phyloP scores from a whole-genome alignment of 2,888 invertebrate genomes.

The Vanessa cardui region DNA sequence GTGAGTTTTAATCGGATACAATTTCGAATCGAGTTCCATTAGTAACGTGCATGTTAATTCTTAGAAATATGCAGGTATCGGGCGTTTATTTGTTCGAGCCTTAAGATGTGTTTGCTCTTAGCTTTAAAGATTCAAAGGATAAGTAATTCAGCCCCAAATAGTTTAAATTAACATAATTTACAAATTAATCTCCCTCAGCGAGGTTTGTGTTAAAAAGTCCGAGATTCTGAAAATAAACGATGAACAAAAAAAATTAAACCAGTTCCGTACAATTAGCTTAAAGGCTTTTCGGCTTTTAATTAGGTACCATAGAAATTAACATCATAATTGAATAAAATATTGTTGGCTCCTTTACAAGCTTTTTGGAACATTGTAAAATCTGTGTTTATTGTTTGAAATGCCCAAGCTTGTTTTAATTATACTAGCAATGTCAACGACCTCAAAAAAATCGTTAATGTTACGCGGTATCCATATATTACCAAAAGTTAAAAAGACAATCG shows the following conservation, averaged over 20 bases:
- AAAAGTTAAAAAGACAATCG: conserved; percentile 2
- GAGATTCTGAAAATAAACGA: not conserved
- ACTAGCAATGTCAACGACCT: no score
- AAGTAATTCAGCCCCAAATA: conserved; percentile 19
- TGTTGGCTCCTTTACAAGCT: no score
- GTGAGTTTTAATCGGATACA: conserved; percentile 11
- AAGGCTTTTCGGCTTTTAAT: no score
- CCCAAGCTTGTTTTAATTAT: no score
- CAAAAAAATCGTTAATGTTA: not conserved
- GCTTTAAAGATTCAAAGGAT: conserved; percentile 12
- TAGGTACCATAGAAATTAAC: no score
- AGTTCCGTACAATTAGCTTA: no score
- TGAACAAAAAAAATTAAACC: no score
- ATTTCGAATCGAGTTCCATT: conserved; percentile 19
- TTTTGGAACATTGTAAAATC: no score
- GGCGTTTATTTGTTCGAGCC: conserved; percentile 47
- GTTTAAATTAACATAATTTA: conserved; percentile 27
- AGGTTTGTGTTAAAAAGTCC: no score
- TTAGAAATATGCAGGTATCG: conserved; percentile 54
- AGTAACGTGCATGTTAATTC: conserved; percentile 53
- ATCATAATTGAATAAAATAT: no score
- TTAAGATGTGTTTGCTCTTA: conserved; percentile 41
- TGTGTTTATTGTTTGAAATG: no score
- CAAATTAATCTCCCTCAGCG: not conserved
- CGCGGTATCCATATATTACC: not conserved